These are phyloP conservation scores for Cardiocondyla obscurior DNA, from an alignment of 1,140 invertebrate genomes.

Conservation along the genomic window DNA sequence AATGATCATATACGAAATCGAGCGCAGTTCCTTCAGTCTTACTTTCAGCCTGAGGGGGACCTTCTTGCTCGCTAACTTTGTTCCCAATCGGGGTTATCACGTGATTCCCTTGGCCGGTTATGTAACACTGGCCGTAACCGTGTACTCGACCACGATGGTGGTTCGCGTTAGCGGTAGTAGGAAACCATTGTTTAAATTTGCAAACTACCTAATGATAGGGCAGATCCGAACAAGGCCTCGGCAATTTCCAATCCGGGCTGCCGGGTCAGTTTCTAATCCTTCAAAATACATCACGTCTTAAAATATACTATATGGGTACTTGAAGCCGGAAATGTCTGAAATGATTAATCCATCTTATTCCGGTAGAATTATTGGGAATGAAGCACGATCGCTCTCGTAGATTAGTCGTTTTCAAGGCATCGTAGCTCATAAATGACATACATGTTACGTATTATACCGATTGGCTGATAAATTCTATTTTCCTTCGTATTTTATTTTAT, in stretches of 20 bases:
- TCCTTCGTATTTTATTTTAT: background rate
- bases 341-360: conserved; percentile 10
- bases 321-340: conserved; percentile 8
- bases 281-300: conserved; percentile 41
- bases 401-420: background rate
- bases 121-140: conserved; percentile 63
- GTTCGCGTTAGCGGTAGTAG: conserved; percentile 75
- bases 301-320: conserved; percentile 31
- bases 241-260: conserved; percentile 75
- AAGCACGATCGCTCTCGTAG: background rate
- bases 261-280: conserved; percentile 74
- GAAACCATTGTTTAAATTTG: conserved; percentile 82
- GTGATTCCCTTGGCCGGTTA: conserved; percentile 49
- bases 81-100: conserved; percentile 64
- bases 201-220: conserved; percentile 81
- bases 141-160: conserved; percentile 44
- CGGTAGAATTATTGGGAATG: conserved; percentile 6
- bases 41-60: background rate
- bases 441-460: no score
- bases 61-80: conserved; percentile 40
- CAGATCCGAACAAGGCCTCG: conserved; percentile 77
- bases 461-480: no score
- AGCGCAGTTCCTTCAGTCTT: background rate
- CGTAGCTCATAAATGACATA: background rate
- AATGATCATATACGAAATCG: no score